Conservation (phyloP, 1,140 invertebrate species). For the Lycorma delicatula region DNA sequence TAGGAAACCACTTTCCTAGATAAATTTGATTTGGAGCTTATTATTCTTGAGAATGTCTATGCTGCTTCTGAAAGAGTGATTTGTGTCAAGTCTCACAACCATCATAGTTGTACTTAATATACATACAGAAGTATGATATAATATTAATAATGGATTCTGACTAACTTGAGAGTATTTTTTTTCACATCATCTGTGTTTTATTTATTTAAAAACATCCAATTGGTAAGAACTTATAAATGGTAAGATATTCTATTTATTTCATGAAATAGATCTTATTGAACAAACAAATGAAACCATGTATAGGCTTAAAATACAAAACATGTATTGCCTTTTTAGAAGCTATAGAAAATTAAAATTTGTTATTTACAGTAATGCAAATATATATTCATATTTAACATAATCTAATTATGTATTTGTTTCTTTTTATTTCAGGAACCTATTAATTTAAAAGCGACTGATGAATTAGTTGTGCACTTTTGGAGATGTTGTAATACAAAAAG, state of each 20-base stretch:
- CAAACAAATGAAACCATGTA: neutral
- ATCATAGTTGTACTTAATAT: too few species aligned
- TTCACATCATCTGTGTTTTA: too few species aligned
- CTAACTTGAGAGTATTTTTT: too few species aligned
- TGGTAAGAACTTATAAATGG: too few species aligned
- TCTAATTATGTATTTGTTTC: neutral
- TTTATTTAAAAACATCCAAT: too few species aligned
- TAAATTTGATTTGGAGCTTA: too few species aligned
- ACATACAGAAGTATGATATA: too few species aligned
- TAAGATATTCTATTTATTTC: neutral
- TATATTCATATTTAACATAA: neutral
- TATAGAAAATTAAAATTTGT: neutral
- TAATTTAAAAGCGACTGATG: constrained; percentile 54
- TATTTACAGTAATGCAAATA: neutral
- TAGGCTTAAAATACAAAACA: neutral
- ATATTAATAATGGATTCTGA: too few species aligned
- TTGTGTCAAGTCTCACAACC: too few species aligned
- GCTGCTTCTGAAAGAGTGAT: too few species aligned
- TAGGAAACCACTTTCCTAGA: too few species aligned
- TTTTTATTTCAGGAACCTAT: constrained; percentile 58
- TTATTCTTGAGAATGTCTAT: too few species aligned
- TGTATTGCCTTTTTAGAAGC: neutral
- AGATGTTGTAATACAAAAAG: constrained; percentile 61
- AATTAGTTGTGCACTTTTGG: constrained; percentile 81
- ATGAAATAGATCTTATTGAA: neutral